A percentile compares a stretch with the other conserved stretches of the same genome.
Evolutionary conservation across 2,888 invertebrate genomes (phyloP).

Genomic region (Xylophagus ater): DNA sequence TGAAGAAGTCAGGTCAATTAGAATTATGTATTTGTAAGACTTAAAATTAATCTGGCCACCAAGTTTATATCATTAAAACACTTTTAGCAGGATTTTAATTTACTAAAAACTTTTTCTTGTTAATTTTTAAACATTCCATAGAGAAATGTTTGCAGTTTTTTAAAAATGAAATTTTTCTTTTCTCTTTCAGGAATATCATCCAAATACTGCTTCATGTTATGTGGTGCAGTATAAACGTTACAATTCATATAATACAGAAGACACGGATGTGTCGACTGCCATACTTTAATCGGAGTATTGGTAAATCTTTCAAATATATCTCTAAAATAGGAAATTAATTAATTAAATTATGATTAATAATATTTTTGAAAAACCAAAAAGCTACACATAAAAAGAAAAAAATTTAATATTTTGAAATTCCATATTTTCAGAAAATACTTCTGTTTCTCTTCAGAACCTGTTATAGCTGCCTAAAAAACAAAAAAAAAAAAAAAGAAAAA

Average conservation of each 20-base stretch:
- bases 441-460: conserved; percentile 10
- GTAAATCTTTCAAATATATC: conserved; percentile 12
- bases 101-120: neutral
- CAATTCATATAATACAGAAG: conserved; percentile 22
- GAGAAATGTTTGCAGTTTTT: neutral
- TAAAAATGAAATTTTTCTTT: neutral
- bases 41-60: too few species aligned
- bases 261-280: conserved; percentile 28
- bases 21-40: neutral
- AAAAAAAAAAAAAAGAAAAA: conserved; percentile 8
- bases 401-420: conserved; percentile 7
- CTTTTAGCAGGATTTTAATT: too few species aligned
- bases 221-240: conserved; percentile 34
- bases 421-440: conserved; percentile 10
- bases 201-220: conserved; percentile 40
- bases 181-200: conserved; percentile 33
- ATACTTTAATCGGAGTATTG: conserved; percentile 14
- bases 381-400: conserved; percentile 5
- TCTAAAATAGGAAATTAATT: conserved; percentile 1
- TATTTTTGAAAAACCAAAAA: neutral
- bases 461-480: conserved; percentile 21
- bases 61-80: too few species aligned
- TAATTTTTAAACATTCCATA: neutral
- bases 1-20: neutral
- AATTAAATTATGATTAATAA: neutral